These are phyloP conservation scores for Tokudaia muenninki DNA, from an alignment of 2,797 vertebrate genomes.

Conservation along the genomic window DNA sequence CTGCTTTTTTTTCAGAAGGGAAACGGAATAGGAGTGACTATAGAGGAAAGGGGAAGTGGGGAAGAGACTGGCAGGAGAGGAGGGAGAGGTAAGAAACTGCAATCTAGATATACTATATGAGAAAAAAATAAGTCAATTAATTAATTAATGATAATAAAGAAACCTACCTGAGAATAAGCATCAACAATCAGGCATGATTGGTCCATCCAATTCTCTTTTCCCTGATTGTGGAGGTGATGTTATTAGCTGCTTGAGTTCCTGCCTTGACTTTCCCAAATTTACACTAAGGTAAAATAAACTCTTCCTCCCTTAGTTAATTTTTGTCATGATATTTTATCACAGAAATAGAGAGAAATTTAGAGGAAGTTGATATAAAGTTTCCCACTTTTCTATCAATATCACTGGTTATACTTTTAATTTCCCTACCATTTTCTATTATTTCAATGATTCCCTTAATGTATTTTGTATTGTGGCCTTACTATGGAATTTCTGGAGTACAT, in stretches of 20 bases:
- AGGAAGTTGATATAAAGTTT: not conserved
- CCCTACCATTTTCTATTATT: not conserved
- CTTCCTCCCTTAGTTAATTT: not conserved
- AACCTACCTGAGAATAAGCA: no score
- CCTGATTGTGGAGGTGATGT: not conserved
- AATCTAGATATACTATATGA: not conserved
- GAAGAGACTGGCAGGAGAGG: not conserved
- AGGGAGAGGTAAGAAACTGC: not conserved
- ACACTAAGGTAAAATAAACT: not conserved
- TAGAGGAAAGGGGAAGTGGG: not conserved
- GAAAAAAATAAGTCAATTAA: not conserved
- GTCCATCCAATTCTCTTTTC: not conserved
- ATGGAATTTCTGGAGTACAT: not conserved
- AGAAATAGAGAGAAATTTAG: not conserved
- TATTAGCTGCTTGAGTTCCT: not conserved
- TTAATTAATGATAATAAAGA: not conserved
- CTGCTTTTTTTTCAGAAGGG: not conserved
- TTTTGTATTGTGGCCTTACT: not conserved
- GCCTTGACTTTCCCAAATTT: not conserved
- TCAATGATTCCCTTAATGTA: not conserved
- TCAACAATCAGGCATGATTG: not conserved
- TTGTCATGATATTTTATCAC: not conserved
- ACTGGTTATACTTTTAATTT: not conserved
- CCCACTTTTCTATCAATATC: not conserved
- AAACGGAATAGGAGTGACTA: not conserved